Conservation (phyloP, 2,113 vertebrate genomes). For the Prionailurus bengalensis region DNA sequence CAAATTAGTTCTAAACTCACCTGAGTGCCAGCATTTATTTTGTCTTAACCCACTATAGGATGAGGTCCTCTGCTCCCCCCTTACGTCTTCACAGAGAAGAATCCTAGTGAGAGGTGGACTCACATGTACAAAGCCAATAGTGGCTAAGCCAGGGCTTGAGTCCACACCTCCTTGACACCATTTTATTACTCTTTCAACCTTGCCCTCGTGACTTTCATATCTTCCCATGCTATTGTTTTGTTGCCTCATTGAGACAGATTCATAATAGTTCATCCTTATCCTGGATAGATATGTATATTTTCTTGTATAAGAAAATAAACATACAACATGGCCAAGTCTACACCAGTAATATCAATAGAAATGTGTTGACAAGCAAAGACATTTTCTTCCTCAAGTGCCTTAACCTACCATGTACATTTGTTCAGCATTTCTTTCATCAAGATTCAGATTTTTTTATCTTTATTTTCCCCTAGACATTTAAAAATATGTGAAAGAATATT, state of each 20-base stretch:
- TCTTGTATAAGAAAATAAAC: slow-evolving; percentile 1
- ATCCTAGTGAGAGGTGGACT: background rate
- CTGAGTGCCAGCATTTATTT: background rate
- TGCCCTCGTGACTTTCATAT: background rate
- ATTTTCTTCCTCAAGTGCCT: slow-evolving; percentile 2
- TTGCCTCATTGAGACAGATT: background rate
- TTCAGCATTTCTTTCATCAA: slow-evolving; percentile 54
- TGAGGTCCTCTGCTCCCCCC: background rate
- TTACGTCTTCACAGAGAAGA: background rate
- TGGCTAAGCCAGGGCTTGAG: background rate
- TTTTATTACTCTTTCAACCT: background rate
- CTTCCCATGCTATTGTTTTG: background rate
- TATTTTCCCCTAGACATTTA: slow-evolving; percentile 59
- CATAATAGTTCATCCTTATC: background rate
- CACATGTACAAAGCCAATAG: background rate
- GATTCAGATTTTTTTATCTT: slow-evolving; percentile 33
- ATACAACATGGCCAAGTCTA: background rate
- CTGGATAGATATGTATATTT: background rate
- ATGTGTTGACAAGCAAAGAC: background rate
- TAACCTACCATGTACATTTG: slow-evolving; percentile 27
- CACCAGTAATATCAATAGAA: slow-evolving; percentile 15
- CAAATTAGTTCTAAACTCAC: background rate
- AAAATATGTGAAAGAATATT: slow-evolving; percentile 49
- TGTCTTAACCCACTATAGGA: background rate
- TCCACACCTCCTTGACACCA: background rate